Evolutionary conservation across 2,888 invertebrate species (phyloP), one percentile per base, ranked within the genome.

Genomic region (Acanthosepion pharaonis): DNA sequence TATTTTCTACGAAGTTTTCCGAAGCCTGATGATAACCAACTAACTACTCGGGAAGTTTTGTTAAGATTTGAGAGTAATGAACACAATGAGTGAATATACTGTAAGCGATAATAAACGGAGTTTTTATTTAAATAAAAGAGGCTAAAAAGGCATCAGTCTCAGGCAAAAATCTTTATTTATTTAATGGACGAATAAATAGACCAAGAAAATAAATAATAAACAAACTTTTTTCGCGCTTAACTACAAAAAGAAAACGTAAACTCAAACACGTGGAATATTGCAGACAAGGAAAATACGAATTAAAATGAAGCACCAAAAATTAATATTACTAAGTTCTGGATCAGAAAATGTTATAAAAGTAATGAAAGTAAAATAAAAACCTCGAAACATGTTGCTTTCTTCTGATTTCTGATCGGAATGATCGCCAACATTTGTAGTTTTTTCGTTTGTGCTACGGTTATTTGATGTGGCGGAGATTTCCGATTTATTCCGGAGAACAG

Each of bases 361-460:
- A 51, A 51, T 51, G 15, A 51, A 51, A 51, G 15, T n/a, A n/a
- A n/a, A 78, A 78, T 78, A 78, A 78, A 78, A 15, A 78, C 78
- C 78, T 78, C 18, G n/a, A 33, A 78, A 78, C 78, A 78, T 78
- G n/a, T 78, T 78, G n/a, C 18, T 18, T n/a, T n/a, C 78, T 78
- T 25, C 64, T 64, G 42, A 42, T 42, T 42, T 42, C 42, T 28
- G 28, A 78, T 78, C 78, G 6, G 55, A 55, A 55, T 28, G 9
- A 78, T 78, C n/a, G 25, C 78, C 78, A 78, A n/a, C 78, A 78
- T 78, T n/a, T n/a, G n/a, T n/a, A n/a, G n/a, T 78, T n/a, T 78
- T 78, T n/a, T 33, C 15, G 5, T 78, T n/a, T 78, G 28, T 28
- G 78, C 28, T 64, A 64, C 64, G 23, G 8, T n/a, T 28, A n/a